These are phyloP conservation scores for Sweltsa coloradensis DNA, from an alignment of 1,140 invertebrate species.

Conservation along the genomic window DNA sequence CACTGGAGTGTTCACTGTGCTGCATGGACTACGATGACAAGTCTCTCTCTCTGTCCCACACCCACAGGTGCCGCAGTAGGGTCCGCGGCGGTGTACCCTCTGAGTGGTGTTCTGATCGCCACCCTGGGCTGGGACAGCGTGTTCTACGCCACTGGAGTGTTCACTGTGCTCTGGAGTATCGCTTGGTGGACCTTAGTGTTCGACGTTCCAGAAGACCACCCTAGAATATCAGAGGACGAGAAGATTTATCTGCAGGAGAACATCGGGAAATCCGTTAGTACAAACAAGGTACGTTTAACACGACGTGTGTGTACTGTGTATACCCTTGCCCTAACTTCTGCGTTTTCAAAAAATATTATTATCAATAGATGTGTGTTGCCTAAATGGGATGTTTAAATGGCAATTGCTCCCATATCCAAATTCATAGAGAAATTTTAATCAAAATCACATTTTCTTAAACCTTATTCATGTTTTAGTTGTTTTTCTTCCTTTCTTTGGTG, in stretches of 20 bases:
- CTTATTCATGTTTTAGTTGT: no score
- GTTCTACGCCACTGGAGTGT: constrained; percentile 24
- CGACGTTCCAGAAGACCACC: constrained; percentile 33
- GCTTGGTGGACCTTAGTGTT: constrained; percentile 20
- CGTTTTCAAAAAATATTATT: no score
- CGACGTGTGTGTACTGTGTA: not conserved
- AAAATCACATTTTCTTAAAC: no score
- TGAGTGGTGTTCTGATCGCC: constrained; percentile 20
- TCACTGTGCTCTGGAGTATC: constrained; percentile 30
- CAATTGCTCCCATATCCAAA: no score
- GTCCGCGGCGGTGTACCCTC: constrained; percentile 24
- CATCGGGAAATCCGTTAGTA: constrained; percentile 1
- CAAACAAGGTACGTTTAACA: not conserved
- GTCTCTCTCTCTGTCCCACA: constrained; percentile 2
- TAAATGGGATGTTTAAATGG: no score
- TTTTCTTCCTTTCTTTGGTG: no score
- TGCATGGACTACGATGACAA: no score
- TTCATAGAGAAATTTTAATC: no score
- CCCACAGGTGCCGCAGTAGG: constrained; percentile 24
- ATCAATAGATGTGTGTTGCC: no score
- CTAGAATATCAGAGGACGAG: constrained; percentile 37
- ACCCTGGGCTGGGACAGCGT: constrained; percentile 26
- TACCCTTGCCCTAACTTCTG: no score
- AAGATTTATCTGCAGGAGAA: constrained; percentile 9
- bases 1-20: no score